A percentile compares a stretch with the other conserved stretches of the same genome.
Evolutionary conservation across 2,797 vertebrate genomes (phyloP).

Genomic region (Chelon auratus): DNA sequence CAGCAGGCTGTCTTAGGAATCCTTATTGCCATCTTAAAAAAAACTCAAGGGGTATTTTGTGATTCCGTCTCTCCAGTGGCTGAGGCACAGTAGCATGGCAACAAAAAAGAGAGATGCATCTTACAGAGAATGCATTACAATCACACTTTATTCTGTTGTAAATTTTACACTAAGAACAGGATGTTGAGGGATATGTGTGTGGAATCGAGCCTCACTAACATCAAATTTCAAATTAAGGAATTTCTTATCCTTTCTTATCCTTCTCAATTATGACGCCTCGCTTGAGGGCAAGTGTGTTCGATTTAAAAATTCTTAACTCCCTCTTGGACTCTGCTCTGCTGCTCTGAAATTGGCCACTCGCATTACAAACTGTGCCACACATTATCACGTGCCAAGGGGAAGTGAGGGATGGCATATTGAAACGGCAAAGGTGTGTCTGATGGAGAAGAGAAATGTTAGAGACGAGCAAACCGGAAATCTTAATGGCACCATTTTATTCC

Average conservation of each 20-base stretch:
- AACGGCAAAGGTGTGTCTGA: slow-evolving; percentile 23
- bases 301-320: slow-evolving; percentile 36
- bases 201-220: slow-evolving; percentile 1
- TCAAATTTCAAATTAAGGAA: slow-evolving; percentile 13
- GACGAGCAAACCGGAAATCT: slow-evolving; percentile 50
- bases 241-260: slow-evolving; percentile 43
- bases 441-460: slow-evolving; percentile 28
- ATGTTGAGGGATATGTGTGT: neutral
- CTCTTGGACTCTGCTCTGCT: slow-evolving; percentile 28
- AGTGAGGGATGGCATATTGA: slow-evolving; percentile 31
- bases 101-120: neutral
- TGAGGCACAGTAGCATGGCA: slow-evolving; percentile 10
- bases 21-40: slow-evolving; percentile 21
- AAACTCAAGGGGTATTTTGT: slow-evolving; percentile 26
- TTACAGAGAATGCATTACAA: slow-evolving; percentile 4
- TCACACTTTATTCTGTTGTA: slow-evolving; percentile 2
- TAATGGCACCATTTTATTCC: slow-evolving; percentile 46
- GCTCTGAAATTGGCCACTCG: slow-evolving; percentile 37
- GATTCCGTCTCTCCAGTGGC: slow-evolving; percentile 4
- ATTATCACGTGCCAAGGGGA: slow-evolving; percentile 38
- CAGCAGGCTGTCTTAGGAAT: slow-evolving; percentile 2
- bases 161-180: neutral
- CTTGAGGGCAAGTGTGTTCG: slow-evolving; percentile 43
- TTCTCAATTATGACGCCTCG: slow-evolving; percentile 44
- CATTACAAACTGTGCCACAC: slow-evolving; percentile 33